A percentile compares a stretch with the other conserved stretches of the same genome.
Evolutionary conservation across 2,113 vertebrate genomes (phyloP).

Genomic region (Vulpes vulpes): DNA sequence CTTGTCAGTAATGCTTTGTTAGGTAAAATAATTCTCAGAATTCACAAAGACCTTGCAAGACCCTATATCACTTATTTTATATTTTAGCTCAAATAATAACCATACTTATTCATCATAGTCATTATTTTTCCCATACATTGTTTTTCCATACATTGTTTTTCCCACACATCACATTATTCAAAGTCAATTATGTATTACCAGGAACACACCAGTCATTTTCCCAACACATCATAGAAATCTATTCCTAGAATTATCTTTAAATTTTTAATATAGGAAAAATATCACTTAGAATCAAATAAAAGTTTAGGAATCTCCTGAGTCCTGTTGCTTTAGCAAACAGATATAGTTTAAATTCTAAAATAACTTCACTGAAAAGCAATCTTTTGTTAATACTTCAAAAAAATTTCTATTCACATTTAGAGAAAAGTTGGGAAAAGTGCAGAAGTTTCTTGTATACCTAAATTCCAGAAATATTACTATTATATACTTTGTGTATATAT

Average conservation of each 20-base stretch:
- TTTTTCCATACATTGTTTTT: neutral
- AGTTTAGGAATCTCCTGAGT: neutral
- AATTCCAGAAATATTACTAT: neutral
- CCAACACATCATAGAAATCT: neutral
- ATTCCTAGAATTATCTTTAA: neutral
- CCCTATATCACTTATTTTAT: neutral
- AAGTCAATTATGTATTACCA: conserved; percentile 7
- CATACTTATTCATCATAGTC: neutral
- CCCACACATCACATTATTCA: neutral
- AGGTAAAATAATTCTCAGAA: neutral
- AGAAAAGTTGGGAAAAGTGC: neutral
- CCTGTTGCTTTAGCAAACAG: neutral
- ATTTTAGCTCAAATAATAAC: conserved; percentile 10
- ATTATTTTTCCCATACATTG: neutral
- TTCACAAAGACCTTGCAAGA: neutral
- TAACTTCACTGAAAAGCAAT: neutral
- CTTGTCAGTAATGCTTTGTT: neutral
- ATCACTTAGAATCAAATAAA: neutral
- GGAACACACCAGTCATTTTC: neutral
- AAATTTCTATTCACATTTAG: neutral
- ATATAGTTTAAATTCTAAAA: conserved; percentile 13
- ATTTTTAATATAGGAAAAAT: neutral
- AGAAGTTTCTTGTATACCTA: fast-evolving
- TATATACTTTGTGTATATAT: neutral
- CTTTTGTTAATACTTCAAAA: neutral